Conservation (phyloP, 2,113 vertebrate species). For the Shinisaurus crocodilurus region DNA sequence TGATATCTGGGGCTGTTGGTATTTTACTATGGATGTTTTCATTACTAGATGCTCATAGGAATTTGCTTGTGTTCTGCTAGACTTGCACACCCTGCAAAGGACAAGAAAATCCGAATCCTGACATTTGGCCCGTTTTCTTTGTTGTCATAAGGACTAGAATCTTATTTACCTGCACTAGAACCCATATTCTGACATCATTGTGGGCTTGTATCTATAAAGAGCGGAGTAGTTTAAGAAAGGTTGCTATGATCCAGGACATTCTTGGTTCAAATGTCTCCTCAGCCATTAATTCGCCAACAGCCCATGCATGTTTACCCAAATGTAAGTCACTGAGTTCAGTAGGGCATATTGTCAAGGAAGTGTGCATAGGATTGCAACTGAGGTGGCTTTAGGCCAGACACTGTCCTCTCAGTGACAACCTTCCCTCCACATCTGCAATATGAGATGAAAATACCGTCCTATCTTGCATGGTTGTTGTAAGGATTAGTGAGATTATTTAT, state of each 20-base stretch:
- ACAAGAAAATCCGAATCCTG: not conserved
- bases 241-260: not conserved
- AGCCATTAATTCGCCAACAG: not conserved
- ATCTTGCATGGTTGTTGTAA: not conserved
- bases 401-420: not conserved
- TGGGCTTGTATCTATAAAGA: not conserved
- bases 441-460: not conserved
- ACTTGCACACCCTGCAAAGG: not conserved
- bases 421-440: not conserved
- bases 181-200: not conserved
- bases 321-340: not conserved
- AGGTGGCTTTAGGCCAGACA: not conserved
- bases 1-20: not conserved
- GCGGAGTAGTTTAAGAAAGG: not conserved
- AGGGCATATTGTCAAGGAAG: not conserved
- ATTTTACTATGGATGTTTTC: not conserved
- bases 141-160: not conserved
- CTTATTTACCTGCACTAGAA: not conserved
- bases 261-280: not conserved
- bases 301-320: not conserved
- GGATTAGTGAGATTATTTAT: not conserved
- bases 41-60: not conserved
- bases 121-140: not conserved
- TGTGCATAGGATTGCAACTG: not conserved
- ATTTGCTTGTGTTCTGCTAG: not conserved